Conservation (phyloP, 1,140 invertebrate genomes). For the Lordiphosa clarofinis region DNA sequence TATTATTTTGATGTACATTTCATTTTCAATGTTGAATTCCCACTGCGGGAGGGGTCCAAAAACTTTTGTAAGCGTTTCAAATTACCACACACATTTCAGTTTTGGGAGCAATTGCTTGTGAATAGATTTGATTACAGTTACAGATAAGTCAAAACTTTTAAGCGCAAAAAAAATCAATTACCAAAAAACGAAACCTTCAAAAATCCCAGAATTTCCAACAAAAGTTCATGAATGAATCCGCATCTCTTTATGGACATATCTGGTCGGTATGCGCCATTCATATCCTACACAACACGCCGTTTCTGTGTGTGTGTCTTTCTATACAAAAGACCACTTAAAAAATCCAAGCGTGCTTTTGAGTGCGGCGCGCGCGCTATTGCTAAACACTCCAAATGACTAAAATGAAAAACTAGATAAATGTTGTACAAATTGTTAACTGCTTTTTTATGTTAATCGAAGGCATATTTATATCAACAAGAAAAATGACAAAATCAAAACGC, state of each 20-base stretch:
- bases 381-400: slow-evolving; percentile 21
- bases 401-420: slow-evolving; percentile 75
- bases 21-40: slow-evolving; percentile 43
- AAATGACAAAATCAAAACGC: slow-evolving; percentile 75
- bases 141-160: neutral
- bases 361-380: slow-evolving; percentile 4
- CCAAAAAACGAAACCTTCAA: too few species aligned
- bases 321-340: slow-evolving; percentile 73
- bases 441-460: slow-evolving; percentile 73
- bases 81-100: slow-evolving; percentile 44
- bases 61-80: slow-evolving; percentile 64
- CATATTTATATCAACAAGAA: slow-evolving; percentile 62
- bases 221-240: slow-evolving; percentile 36
- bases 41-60: slow-evolving; percentile 22
- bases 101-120: too few species aligned
- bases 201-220: too few species aligned
- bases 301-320: slow-evolving; percentile 17
- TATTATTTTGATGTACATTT: slow-evolving; percentile 73
- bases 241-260: slow-evolving; percentile 16
- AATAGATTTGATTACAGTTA: slow-evolving; percentile 52
- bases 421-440: slow-evolving; percentile 78
- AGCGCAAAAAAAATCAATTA: too few species aligned
- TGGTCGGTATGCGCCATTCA: slow-evolving; percentile 41
- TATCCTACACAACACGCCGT: slow-evolving; percentile 41
- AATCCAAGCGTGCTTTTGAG: slow-evolving; percentile 1